These are phyloP conservation scores for Sternotherus odoratus DNA, from an alignment of 2,797 vertebrate genomes.

Conservation along the genomic window DNA sequence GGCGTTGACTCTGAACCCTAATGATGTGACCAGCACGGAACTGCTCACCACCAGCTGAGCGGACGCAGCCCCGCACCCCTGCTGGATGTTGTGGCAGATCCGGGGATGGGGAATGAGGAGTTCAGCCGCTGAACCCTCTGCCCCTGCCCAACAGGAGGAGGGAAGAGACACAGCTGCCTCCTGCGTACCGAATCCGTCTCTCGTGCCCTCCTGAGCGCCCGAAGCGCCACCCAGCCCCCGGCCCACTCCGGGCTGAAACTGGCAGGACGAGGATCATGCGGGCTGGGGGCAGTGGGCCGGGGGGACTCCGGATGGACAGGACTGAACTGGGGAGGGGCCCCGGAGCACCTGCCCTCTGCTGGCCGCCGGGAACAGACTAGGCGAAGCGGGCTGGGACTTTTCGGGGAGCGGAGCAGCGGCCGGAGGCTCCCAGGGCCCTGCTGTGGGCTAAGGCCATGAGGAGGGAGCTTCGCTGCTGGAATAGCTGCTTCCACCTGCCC, in stretches of 20 bases:
- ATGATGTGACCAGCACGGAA: background rate
- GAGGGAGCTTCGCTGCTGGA: background rate
- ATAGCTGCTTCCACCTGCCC: slow-evolving; percentile 33
- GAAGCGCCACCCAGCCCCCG: background rate
- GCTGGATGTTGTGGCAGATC: background rate
- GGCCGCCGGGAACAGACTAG: too few species aligned
- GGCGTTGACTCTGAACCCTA: background rate
- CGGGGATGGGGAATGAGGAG: background rate
- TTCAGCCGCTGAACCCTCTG: background rate
- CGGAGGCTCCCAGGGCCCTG: background rate
- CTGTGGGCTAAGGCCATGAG: background rate
- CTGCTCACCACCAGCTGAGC: background rate
- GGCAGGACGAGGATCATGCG: background rate
- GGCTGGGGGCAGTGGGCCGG: background rate
- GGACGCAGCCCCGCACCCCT: background rate
- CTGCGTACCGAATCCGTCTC: background rate
- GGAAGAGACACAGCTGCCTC: background rate
- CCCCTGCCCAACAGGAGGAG: background rate
- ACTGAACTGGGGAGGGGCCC: background rate
- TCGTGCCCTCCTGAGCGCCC: background rate
- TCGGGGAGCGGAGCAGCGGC: fast-evolving
- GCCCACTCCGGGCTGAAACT: background rate
- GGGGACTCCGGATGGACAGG: background rate
- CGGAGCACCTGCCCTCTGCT: too few species aligned
- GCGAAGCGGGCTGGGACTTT: background rate